phyloP scores from a whole-genome alignment of 2,888 invertebrate genomes.

The Latrodectus hesperus region DNA sequence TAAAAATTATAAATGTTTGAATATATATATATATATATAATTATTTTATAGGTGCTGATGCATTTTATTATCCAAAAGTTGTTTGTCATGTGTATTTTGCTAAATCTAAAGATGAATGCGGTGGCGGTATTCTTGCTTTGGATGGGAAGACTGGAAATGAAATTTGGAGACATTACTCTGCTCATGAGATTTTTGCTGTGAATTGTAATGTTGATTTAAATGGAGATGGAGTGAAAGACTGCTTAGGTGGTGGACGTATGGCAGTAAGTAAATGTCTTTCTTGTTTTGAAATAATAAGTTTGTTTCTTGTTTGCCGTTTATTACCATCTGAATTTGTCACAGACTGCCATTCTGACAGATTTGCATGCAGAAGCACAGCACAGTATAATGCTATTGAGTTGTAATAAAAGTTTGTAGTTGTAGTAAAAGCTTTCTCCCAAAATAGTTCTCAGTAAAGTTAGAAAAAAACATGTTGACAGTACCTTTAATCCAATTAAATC shows the following conservation, averaged over 20 bases:
- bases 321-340: too few relatives aligned
- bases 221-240: slow-evolving; percentile 82
- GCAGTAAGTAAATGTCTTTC: slow-evolving; percentile 78
- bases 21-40: slow-evolving; percentile 7
- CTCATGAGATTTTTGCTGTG: slow-evolving; percentile 83
- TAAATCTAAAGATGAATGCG: slow-evolving; percentile 79
- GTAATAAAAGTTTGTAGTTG: too few relatives aligned
- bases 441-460: too few relatives aligned
- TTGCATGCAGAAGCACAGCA: too few relatives aligned
- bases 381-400: too few relatives aligned
- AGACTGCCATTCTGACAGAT: too few relatives aligned
- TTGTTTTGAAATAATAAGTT: not conserved
- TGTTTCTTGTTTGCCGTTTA: too few relatives aligned
- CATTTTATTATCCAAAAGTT: slow-evolving; percentile 77
- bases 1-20: not conserved
- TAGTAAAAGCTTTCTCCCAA: too few relatives aligned
- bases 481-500: too few relatives aligned
- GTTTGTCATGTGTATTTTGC: slow-evolving; percentile 81
- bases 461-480: too few relatives aligned
- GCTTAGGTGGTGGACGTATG: slow-evolving; percentile 83
- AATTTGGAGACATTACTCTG: slow-evolving; percentile 85
- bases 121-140: slow-evolving; percentile 85
- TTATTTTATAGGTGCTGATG: slow-evolving; percentile 77
- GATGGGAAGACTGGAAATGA: slow-evolving; percentile 83
- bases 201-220: slow-evolving; percentile 84